These are phyloP conservation scores for Poeciliopsis gracilis DNA, from an alignment of 2,797 vertebrate genomes.

Conservation along the genomic window DNA sequence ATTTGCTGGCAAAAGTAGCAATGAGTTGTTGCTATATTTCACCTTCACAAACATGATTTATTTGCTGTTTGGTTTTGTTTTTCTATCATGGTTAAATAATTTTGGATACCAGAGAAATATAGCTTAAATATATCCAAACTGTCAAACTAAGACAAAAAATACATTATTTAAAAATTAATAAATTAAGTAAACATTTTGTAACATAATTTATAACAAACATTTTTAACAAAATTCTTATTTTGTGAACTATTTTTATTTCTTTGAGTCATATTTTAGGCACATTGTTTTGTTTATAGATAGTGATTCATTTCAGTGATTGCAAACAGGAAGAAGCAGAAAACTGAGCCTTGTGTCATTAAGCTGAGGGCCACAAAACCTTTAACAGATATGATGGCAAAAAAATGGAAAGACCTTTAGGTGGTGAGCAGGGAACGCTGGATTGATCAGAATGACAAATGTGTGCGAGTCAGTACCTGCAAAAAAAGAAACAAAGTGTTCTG, in stretches of 20 bases:
- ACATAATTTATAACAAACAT: not conserved
- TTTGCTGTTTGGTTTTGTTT: not conserved
- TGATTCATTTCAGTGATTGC: not conserved
- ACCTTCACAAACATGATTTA: not conserved
- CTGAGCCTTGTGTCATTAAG: conserved; percentile 24
- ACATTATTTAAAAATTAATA: not conserved
- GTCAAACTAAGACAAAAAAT: not conserved
- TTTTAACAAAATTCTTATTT: not conserved
- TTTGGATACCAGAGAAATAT: not conserved
- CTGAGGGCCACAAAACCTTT: conserved; percentile 39
- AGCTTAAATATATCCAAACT: not conserved
- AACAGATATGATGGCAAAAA: conserved; percentile 48
- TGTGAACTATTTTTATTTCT: not conserved
- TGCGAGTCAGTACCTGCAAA: conserved; percentile 39
- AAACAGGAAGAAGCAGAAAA: conserved; percentile 21
- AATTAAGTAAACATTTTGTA: not conserved
- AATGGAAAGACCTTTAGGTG: conserved; percentile 45
- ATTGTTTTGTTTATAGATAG: not conserved
- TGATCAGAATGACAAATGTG: conserved; percentile 57
- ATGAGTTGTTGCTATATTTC: not conserved
- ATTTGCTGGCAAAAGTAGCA: not conserved
- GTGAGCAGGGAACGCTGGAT: conserved; percentile 11
- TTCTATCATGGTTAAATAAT: not conserved
- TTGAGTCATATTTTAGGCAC: not conserved
- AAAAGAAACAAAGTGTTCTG: conserved; percentile 45